These are phyloP conservation scores for Lutraria lutraria DNA, from an alignment of 2,888 invertebrate species.

Conservation along the genomic window DNA sequence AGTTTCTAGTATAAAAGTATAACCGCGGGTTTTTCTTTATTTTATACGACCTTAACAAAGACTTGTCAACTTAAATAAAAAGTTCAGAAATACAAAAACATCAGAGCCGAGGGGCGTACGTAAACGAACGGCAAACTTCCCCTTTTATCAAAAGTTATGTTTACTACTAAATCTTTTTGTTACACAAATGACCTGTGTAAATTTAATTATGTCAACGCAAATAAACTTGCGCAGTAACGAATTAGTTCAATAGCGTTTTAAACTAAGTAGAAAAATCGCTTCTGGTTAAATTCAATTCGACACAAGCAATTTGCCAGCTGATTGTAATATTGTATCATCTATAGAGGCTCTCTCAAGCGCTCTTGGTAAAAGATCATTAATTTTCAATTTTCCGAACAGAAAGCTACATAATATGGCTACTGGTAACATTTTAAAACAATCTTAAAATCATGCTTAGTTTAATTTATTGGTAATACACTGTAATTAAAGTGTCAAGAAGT, in stretches of 20 bases:
- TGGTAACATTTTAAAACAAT: not conserved
- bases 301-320: not conserved
- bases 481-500: constrained; percentile 24
- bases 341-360: not conserved
- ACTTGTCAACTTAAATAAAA: constrained; percentile 36
- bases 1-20: not conserved
- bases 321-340: not conserved
- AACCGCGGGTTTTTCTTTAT: not conserved
- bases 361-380: constrained; percentile 22
- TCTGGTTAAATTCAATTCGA: constrained; percentile 37
- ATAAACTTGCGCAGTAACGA: constrained; percentile 43
- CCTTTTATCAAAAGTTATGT: constrained; percentile 29
- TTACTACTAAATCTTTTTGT: constrained; percentile 53
- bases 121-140: constrained; percentile 50
- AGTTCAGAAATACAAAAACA: constrained; percentile 15
- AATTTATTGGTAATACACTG: not conserved
- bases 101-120: constrained; percentile 25
- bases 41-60: constrained; percentile 17
- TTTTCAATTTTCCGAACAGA: constrained; percentile 7
- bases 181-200: constrained; percentile 58
- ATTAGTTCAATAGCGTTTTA: constrained; percentile 29
- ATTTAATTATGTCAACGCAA: constrained; percentile 61
- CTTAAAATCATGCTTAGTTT: not conserved
- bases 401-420: not conserved
- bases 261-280: constrained; percentile 49